Percentiles rank a stretch among this genome's conserved stretches.
Evolutionary conservation across 64 coral and sea anemone genomes (phyloP).

Genomic region (Astreopora myriophthalma): DNA sequence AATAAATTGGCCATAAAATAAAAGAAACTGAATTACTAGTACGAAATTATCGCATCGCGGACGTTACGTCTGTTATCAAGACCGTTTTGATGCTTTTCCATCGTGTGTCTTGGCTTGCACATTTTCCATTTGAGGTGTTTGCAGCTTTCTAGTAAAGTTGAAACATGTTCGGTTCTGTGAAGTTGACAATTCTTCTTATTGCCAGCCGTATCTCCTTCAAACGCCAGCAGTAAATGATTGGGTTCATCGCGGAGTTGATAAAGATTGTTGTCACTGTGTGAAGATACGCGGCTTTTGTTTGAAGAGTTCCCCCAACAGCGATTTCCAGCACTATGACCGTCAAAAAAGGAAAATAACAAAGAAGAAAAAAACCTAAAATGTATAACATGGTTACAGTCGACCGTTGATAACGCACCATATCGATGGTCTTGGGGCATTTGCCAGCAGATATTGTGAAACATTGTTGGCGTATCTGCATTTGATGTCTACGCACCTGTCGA

Average conservation of each 20-base stretch:
- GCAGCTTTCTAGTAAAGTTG: not conserved
- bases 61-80: no score
- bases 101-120: no score
- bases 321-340: not conserved
- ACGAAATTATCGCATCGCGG: no score
- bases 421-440: not conserved
- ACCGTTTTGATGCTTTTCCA: no score
- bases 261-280: constrained; percentile 44
- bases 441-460: not conserved
- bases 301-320: not conserved
- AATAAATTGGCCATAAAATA: no score
- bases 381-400: constrained; percentile 36
- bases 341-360: constrained; percentile 51
- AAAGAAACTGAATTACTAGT: no score
- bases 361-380: constrained; percentile 58
- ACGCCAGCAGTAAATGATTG: constrained; percentile 59
- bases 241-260: constrained; percentile 54
- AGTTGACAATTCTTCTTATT: constrained; percentile 21
- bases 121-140: not conserved
- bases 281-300: constrained; percentile 1
- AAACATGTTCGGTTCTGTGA: not conserved
- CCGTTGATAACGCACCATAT: constrained; percentile 39
- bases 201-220: constrained; percentile 45
- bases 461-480: constrained; percentile 13
- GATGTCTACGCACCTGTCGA: not conserved